Evolutionary conservation across 2,113 vertebrate species (phyloP).

Genomic region (Hippocampus comes): DNA sequence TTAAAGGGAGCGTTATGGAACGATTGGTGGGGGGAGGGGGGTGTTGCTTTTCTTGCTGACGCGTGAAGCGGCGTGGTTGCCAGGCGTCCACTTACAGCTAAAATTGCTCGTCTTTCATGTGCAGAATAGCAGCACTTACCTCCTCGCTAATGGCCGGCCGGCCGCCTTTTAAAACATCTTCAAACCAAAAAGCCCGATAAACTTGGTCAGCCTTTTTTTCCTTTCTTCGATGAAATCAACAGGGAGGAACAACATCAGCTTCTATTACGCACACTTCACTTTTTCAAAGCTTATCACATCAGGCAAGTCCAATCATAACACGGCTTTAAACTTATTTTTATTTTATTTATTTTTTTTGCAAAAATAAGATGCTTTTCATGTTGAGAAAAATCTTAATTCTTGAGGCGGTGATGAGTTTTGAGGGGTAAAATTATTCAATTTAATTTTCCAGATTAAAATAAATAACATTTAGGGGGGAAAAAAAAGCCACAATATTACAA

Average conservation of each 20-base stretch:
- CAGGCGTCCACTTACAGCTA: conserved; percentile 4
- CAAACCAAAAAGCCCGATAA: background rate
- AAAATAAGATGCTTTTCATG: no score
- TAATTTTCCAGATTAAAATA: no score
- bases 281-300: background rate
- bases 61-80: background rate
- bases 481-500: no score
- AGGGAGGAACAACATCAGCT: background rate
- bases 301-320: no score
- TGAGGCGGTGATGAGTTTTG: no score
- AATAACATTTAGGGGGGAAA: no score
- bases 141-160: background rate
- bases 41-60: conserved; percentile 6
- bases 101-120: conserved; percentile 6
- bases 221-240: background rate
- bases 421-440: no score
- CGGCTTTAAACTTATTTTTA: no score
- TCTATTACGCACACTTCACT: background rate
- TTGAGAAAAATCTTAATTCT: no score
- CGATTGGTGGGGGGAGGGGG: background rate
- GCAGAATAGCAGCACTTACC: conserved; percentile 5
- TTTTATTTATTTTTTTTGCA: no score
- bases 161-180: conserved; percentile 1
- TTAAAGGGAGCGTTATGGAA: background rate
- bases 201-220: background rate